Percentiles rank a stretch among this genome's conserved stretches.
Evolutionary conservation across 2,888 invertebrate species (phyloP).

Genomic region (Lymantria dispar): DNA sequence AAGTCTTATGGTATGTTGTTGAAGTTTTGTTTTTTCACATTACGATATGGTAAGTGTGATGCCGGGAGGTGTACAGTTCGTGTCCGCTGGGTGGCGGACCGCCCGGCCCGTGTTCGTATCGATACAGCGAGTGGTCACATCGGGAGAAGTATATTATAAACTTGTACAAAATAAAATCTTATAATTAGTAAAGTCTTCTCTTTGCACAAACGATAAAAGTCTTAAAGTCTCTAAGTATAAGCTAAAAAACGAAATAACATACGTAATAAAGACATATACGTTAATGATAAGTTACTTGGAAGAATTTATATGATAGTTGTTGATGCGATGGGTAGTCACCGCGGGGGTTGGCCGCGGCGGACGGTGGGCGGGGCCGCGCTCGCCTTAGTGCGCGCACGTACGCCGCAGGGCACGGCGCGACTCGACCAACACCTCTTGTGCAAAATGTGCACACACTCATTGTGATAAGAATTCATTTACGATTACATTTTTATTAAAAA

Average conservation of each 20-base stretch:
- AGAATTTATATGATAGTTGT: constrained; percentile 70
- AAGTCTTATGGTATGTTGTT: constrained; percentile 45
- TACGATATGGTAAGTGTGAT: constrained; percentile 31
- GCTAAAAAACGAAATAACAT: constrained; percentile 72
- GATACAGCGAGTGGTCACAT: constrained; percentile 19
- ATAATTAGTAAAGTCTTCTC: constrained; percentile 56
- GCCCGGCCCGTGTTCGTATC: constrained; percentile 3
- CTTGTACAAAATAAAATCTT: constrained; percentile 67
- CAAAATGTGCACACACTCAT: too few relatives aligned
- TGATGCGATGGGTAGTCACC: constrained; percentile 23
- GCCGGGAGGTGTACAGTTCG: constrained; percentile 35
- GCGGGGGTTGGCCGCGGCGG: constrained; percentile 14
- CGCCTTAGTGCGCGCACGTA: background rate
- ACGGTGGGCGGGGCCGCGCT: constrained; percentile 23
- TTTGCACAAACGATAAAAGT: constrained; percentile 63
- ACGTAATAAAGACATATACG: constrained; percentile 83
- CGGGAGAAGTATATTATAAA: constrained; percentile 33
- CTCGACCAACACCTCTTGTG: too few relatives aligned
- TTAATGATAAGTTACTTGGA: constrained; percentile 76
- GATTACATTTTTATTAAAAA: too few relatives aligned
- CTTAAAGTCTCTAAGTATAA: constrained; percentile 55
- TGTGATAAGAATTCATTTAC: too few relatives aligned
- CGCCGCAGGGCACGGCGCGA: too few relatives aligned
- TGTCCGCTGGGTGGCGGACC: constrained; percentile 5
- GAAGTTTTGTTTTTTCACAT: constrained; percentile 32